Evolutionary conservation across 2,113 vertebrate species (phyloP), one percentile per base, ranked within the genome.

Genomic region (Spheniscus mendiculus): DNA sequence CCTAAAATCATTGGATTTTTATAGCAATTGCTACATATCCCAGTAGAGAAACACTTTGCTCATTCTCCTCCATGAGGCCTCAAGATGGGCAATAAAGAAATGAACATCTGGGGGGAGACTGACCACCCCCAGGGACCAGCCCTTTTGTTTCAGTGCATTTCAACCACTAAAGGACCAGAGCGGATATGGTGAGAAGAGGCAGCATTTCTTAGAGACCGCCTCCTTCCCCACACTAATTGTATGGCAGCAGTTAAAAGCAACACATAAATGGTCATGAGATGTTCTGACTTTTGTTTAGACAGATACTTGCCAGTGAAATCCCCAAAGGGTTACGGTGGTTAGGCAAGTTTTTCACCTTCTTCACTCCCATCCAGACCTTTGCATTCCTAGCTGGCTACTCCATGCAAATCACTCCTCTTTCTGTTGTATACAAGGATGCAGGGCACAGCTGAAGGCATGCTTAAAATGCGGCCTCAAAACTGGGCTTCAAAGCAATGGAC

Each of bases 81-180:
- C 72, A 17, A 22, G 61, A 47, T 6, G 55, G 69, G 49, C 87
- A 59, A 53, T 23, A 63, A 32, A 72, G n/a, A 83, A 66, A 52
- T 2, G 0, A 65, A 29, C 10, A 17, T 2, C 13, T 8, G 0
- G 9, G 36, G 29, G 20, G 30, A 13, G 11, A 55, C 17, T 62
- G 67, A 40, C 3, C 73, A 66, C 12, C 26, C 19, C 19, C 62
- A n/a, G 19, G 78, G 45, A 63, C 15, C 1, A 53, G 56, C 30
- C 36, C 22, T 40, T 62, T 27, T 66, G 32, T 36, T 72, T 61
- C 15, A 47, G 59, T 49, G 49, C 27, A 32, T 11, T 81, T 42
- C 53, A 50, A 26, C 21, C 58, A 21, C 49, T 19, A 6, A 63
- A 72, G 74, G 65, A 58, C 13, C 12, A 66, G 34, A 32, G n/a